phyloP scores from a whole-genome alignment of 1,140 invertebrate genomes.

The Dinothrombium tinctorium region DNA sequence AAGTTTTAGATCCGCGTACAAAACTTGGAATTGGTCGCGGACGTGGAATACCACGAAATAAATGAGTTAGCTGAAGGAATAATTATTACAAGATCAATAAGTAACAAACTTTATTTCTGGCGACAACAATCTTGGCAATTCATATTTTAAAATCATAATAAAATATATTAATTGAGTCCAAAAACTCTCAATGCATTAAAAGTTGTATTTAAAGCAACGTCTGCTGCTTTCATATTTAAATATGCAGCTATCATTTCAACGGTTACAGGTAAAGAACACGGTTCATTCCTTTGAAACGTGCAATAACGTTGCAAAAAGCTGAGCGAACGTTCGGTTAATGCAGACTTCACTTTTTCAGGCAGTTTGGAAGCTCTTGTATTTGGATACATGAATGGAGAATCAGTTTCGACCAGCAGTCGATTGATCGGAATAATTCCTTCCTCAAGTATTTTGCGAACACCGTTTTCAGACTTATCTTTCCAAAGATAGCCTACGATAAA shows the following conservation, averaged over 20 bases:
- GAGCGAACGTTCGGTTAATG: conserved; percentile 50
- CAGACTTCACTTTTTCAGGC: conserved; percentile 56
- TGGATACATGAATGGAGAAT: conserved; percentile 86
- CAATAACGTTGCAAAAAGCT: conserved; percentile 48
- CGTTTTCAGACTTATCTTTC: conserved; percentile 76
- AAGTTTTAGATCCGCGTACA: too few species aligned
- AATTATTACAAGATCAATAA: too few species aligned
- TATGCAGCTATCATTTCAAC: conserved; percentile 82
- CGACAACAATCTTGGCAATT: too few species aligned
- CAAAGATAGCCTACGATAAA: conserved; percentile 44
- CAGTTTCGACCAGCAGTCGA: conserved; percentile 55
- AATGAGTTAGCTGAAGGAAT: too few species aligned
- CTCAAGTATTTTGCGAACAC: conserved; percentile 54
- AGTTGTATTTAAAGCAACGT: conserved; percentile 70
- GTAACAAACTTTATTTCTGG: too few species aligned
- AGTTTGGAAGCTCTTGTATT: conserved; percentile 79
- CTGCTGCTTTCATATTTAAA: conserved; percentile 56
- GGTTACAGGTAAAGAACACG: conserved; percentile 59
- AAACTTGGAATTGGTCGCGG: too few species aligned
- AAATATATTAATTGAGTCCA: conserved; percentile 31
- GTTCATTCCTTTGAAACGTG: conserved; percentile 87
- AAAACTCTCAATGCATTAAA: conserved; percentile 82
- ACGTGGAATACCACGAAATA: too few species aligned
- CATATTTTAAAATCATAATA: background rate
- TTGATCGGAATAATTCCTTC: conserved; percentile 56